Conservation (phyloP, 2,797 vertebrate species). For the Crax fasciolata region DNA sequence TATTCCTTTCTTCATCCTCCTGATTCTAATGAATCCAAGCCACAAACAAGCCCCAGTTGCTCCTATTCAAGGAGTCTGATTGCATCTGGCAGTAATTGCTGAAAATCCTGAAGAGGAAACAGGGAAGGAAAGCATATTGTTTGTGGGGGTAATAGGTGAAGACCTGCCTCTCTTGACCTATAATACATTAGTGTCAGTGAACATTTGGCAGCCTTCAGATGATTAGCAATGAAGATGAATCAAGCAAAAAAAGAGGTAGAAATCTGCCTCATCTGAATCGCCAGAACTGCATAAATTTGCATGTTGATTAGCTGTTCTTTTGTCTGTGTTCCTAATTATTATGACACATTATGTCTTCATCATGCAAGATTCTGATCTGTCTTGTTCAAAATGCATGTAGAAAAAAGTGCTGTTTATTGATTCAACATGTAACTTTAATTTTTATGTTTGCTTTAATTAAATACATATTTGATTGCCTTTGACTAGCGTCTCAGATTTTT, state of each 20-base stretch:
- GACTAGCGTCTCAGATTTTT: constrained; percentile 82
- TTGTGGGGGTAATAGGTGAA: constrained; percentile 92
- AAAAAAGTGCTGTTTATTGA: constrained; percentile 89
- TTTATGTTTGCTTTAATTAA: constrained; percentile 92
- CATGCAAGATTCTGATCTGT: constrained; percentile 92
- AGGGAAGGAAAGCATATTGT: constrained; percentile 91
- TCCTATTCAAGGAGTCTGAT: constrained; percentile 98
- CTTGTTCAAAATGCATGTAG: constrained; percentile 89
- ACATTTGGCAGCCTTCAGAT: constrained; percentile 90
- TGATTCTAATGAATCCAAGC: constrained; percentile 97
- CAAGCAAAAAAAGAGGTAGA: constrained; percentile 88
- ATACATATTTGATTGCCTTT: constrained; percentile 91
- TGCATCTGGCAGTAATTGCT: constrained; percentile 99
- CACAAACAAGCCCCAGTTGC: constrained; percentile 98
- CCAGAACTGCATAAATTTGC: constrained; percentile 94
- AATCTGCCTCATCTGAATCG: constrained; percentile 90
- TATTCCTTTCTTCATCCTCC: constrained; percentile 98
- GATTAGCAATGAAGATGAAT: constrained; percentile 91
- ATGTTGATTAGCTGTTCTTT: constrained; percentile 94
- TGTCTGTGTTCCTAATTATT: constrained; percentile 95
- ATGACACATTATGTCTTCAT: constrained; percentile 97
- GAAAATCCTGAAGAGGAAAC: constrained; percentile 94
- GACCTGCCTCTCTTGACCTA: constrained; percentile 95
- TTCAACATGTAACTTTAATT: constrained; percentile 89
- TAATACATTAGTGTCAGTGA: constrained; percentile 93